Evolutionary conservation across 2,113 vertebrate species (phyloP).

Genomic region (Cnemophilus loriae): DNA sequence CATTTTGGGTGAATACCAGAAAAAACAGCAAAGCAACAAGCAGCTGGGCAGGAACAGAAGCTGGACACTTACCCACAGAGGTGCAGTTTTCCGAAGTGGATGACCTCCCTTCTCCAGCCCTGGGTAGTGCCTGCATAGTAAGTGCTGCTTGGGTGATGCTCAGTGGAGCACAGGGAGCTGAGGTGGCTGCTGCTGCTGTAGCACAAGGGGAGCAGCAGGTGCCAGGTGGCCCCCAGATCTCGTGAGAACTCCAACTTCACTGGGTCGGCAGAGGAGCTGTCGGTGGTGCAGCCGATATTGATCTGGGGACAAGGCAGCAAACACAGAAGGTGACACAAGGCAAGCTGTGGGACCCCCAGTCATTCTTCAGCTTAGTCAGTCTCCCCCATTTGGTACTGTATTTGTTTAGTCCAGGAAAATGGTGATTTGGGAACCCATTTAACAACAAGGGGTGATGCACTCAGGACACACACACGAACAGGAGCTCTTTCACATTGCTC

Average conservation of each 20-base stretch:
- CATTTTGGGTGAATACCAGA: background rate
- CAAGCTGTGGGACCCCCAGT: background rate
- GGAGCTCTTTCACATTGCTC: background rate
- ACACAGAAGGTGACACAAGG: background rate
- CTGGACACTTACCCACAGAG: conserved; percentile 87
- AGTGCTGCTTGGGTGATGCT: conserved; percentile 92
- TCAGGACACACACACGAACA: background rate
- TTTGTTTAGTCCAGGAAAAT: background rate
- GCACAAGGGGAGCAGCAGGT: conserved; percentile 92
- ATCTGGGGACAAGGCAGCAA: conserved; percentile 74
- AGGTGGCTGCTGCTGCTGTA: conserved; percentile 84
- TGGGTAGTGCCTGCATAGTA: conserved; percentile 92
- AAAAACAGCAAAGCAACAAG: background rate
- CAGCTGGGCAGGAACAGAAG: background rate
- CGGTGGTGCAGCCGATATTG: conserved; percentile 92
- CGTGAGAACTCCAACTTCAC: conserved; percentile 92
- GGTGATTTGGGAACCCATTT: background rate
- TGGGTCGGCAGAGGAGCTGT: conserved; percentile 86
- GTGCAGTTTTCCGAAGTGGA: conserved; percentile 91
- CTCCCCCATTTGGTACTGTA: background rate
- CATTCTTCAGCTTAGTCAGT: background rate
- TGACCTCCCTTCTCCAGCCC: conserved; percentile 93
- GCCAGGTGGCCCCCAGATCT: conserved; percentile 95
- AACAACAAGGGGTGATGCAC: background rate
- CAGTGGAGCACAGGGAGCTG: conserved; percentile 91